Evolutionary conservation across 1,140 invertebrate genomes (phyloP), one percentile per base, ranked within the genome.

Genomic region (Andrena cerasifolii): DNA sequence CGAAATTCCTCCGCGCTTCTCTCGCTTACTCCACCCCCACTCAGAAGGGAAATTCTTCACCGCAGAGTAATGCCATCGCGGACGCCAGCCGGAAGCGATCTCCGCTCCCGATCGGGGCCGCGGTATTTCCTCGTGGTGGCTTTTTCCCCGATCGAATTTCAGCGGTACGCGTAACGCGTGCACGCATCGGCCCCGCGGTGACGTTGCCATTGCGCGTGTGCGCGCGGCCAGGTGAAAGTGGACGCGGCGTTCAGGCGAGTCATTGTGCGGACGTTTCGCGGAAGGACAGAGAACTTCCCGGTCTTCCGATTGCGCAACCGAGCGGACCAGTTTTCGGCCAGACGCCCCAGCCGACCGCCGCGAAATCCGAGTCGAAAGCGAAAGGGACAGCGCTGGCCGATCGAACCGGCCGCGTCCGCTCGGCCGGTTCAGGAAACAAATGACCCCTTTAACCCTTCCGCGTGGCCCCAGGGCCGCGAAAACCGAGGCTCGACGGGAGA

Each of bases 241-340:
- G 84, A 83, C 84, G 81, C 80, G 80, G 78, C 28, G 80, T 86
- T 74, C 79, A n/a, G 84, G 58, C 80, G 70, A 83, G 75, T 83
- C 86, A 89, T 91, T 88, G 88, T 89, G 86, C 70, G 59, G 85
- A 85, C 80, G 78, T 88, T 90, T 89, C 83, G 81, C 87, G 86
- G 82, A 90, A 88, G 85, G 78, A 58, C 62, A 75, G 54, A 31
- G 54, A 78, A 84, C 88, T 89, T 87, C 84, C 84, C 84, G 76
- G 45, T 88, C 88, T 83, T 88, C 85, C 83, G 83, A 89, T 89
- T 90, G 79, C 75, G 80, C 84, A 90, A 91, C 71, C 53, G 71
- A 79, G 82, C 82, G 86, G 81, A 89, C 87, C 84, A 89, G 85
- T 89, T 90, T 91, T 89, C 26, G 88, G 85, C 14, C 33, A 62